Conservation (phyloP, 2,113 vertebrate species). For the Ciconia stormi region DNA sequence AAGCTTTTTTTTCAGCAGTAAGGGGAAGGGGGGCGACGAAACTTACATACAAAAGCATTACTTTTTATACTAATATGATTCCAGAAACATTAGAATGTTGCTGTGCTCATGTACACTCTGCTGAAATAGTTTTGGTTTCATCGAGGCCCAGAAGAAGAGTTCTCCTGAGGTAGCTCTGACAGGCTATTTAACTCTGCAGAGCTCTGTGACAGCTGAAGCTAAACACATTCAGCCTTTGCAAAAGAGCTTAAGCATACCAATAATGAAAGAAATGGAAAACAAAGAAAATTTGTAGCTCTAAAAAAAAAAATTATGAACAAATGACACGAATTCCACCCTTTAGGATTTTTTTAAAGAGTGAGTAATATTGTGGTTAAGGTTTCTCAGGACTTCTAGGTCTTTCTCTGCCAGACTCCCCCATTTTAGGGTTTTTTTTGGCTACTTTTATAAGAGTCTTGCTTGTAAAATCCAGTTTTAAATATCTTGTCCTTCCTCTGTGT, state of each 20-base stretch:
- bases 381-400: neutral
- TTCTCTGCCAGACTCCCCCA: neutral
- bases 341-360: neutral
- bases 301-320: neutral
- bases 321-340: neutral
- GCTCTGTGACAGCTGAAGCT: constrained; percentile 21
- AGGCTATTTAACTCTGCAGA: constrained; percentile 24
- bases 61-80: neutral
- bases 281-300: neutral
- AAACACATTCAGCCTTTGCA: constrained; percentile 8
- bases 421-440: neutral
- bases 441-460: neutral
- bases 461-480: neutral
- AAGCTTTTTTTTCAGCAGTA: neutral
- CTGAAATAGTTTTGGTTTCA: constrained; percentile 14
- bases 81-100: neutral
- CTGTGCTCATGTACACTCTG: neutral
- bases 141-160: neutral
- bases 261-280: constrained; percentile 29
- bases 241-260: neutral
- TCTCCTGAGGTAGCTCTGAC: constrained; percentile 26
- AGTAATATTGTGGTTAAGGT: neutral
- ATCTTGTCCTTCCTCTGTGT: neutral
- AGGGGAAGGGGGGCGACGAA: neutral
- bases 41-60: neutral